Conservation (phyloP, 2,888 invertebrate species). For the Amaurobius ferox region DNA sequence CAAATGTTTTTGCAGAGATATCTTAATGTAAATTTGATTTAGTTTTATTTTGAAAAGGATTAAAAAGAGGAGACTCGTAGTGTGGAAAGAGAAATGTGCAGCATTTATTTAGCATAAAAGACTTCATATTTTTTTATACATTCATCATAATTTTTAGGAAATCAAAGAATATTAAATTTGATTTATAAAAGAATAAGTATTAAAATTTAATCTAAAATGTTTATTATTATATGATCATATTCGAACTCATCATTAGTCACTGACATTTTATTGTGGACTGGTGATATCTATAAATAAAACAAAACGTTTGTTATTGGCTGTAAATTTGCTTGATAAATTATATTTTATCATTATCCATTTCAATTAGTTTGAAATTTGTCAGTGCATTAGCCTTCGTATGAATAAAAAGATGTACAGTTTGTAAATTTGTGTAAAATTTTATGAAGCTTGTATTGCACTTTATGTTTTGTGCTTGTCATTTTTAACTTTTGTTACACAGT, state of each 20-base stretch:
- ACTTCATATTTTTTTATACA: too few relatives aligned
- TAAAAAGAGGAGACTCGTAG: background rate
- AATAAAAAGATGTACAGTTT: background rate
- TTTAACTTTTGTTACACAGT: conserved; percentile 11
- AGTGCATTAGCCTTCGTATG: background rate
- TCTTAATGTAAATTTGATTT: background rate
- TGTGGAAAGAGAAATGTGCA: background rate
- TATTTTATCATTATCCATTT: background rate
- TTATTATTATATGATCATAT: too few relatives aligned
- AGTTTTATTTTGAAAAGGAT: background rate
- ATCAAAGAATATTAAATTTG: too few relatives aligned
- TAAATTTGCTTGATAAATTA: background rate
- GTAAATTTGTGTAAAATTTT: background rate
- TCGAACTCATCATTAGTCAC: too few relatives aligned
- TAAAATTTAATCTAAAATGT: too few relatives aligned
- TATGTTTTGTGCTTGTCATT: conserved; percentile 1
- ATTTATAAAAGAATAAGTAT: too few relatives aligned
- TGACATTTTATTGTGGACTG: too few relatives aligned
- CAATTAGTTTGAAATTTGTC: background rate
- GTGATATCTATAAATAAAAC: too few relatives aligned
- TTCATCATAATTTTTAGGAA: too few relatives aligned
- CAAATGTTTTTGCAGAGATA: background rate
- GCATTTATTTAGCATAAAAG: background rate
- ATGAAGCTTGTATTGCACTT: conserved; percentile 8
- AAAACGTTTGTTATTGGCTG: conserved; percentile 5